phyloP scores from a whole-genome alignment of 1,140 invertebrate genomes.

The Thaumatotibia leucotreta region DNA sequence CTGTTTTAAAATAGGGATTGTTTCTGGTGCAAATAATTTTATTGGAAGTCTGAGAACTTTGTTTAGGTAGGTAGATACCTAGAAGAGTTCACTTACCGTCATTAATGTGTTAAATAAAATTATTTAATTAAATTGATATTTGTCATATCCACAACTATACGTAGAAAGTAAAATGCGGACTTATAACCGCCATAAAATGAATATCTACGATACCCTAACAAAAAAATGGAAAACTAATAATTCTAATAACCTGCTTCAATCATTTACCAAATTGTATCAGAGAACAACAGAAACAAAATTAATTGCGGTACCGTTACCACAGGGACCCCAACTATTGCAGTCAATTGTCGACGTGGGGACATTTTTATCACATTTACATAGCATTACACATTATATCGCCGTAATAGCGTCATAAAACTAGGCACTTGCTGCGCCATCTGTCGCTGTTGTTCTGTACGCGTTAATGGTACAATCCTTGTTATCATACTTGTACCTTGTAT shows the following conservation, averaged over 20 bases:
- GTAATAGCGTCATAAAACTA: background rate
- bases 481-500: background rate
- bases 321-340: background rate
- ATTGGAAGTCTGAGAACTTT: too few relatives aligned
- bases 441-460: background rate
- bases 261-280: background rate
- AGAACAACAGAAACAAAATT: background rate
- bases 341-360: background rate
- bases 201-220: too few relatives aligned
- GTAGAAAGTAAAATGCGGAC: too few relatives aligned
- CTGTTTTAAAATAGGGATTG: too few relatives aligned
- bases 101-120: too few relatives aligned
- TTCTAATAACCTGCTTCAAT: slow-evolving; percentile 21
- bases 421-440: slow-evolving; percentile 4
- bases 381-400: background rate
- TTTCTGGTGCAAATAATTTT: too few relatives aligned
- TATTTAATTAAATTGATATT: too few relatives aligned
- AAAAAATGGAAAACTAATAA: too few relatives aligned
- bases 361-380: slow-evolving; percentile 6
- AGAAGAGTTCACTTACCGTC: too few relatives aligned
- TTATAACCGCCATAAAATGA: too few relatives aligned
- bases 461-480: background rate
- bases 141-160: too few relatives aligned
- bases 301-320: background rate
- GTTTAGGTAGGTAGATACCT: too few relatives aligned